A percentile compares a stretch with the other conserved stretches of the same genome.
These are phyloP conservation scores for Oconnorella tubifera DNA, from an alignment of 2,888 invertebrate genomes.

Conservation along the genomic window DNA sequence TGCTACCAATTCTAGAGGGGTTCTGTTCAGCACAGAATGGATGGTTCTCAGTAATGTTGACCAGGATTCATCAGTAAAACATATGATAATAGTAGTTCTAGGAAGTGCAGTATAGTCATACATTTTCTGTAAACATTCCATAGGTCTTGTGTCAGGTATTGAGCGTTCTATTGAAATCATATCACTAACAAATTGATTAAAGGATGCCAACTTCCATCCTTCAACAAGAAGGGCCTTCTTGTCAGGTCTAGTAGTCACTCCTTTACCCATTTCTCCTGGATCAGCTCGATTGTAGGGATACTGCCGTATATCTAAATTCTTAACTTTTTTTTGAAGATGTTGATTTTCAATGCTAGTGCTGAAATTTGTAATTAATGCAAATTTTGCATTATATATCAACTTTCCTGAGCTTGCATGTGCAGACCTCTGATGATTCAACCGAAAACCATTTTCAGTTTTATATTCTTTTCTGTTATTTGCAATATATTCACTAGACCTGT, in stretches of 20 bases:
- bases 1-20: constrained; percentile 78
- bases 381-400: too few species aligned
- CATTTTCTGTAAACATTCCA: constrained; percentile 61
- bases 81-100: constrained; percentile 33
- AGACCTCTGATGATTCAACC: too few species aligned
- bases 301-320: constrained; percentile 6
- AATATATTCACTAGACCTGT: too few species aligned
- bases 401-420: too few species aligned
- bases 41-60: constrained; percentile 86
- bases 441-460: too few species aligned
- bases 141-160: constrained; percentile 56
- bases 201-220: too few species aligned
- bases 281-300: neutral
- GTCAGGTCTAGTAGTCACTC: neutral
- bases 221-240: constrained; percentile 67
- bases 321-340: too few species aligned
- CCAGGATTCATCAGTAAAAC: constrained; percentile 89
- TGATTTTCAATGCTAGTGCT: too few species aligned
- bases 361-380: too few species aligned
- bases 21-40: constrained; percentile 86
- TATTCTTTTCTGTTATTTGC: too few species aligned
- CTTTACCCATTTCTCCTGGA: constrained; percentile 24
- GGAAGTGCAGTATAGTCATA: constrained; percentile 60
- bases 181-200: constrained; percentile 87
- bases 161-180: constrained; percentile 85